These are phyloP conservation scores for Aplidium turbinatum DNA, from an alignment of 23 tunicate species.

Conservation along the genomic window DNA sequence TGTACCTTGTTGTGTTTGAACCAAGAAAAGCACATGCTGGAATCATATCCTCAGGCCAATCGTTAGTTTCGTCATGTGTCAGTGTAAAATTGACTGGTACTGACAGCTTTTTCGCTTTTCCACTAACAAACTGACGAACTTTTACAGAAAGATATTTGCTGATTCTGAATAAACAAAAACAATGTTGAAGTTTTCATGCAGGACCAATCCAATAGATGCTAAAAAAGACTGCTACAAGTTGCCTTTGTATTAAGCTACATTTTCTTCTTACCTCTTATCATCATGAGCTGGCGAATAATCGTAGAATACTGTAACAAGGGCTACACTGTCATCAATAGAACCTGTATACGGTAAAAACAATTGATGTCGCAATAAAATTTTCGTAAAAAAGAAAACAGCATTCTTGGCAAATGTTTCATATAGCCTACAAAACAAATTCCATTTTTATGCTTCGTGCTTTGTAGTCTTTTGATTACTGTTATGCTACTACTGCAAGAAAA, in stretches of 20 bases:
- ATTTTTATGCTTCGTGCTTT: no score
- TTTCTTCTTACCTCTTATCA: conserved; percentile 1
- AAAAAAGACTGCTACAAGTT: no score
- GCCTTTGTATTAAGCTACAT: neutral
- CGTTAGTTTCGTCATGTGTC: neutral
- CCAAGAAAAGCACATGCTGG: conserved; percentile 23
- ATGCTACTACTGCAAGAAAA: no score
- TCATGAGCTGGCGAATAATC: neutral
- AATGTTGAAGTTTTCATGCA: no score
- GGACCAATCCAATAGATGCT: no score
- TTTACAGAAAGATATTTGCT: conserved; percentile 64
- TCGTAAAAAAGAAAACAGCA: no score
- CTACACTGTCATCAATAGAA: conserved; percentile 8
- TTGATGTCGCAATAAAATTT: no score
- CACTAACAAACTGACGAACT: conserved; percentile 11
- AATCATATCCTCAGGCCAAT: neutral
- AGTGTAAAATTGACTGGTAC: conserved; percentile 68
- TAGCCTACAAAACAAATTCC: no score
- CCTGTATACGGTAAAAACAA: no score
- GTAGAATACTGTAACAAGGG: conserved; percentile 9
- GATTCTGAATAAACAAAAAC: conserved; percentile 28
- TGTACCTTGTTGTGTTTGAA: conserved; percentile 17
- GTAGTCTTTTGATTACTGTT: no score
- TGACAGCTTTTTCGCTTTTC: conserved; percentile 18
- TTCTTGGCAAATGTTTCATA: no score